These are phyloP conservation scores for Chlorodrepanis virens DNA, from an alignment of 2,113 vertebrate species.

Conservation along the genomic window DNA sequence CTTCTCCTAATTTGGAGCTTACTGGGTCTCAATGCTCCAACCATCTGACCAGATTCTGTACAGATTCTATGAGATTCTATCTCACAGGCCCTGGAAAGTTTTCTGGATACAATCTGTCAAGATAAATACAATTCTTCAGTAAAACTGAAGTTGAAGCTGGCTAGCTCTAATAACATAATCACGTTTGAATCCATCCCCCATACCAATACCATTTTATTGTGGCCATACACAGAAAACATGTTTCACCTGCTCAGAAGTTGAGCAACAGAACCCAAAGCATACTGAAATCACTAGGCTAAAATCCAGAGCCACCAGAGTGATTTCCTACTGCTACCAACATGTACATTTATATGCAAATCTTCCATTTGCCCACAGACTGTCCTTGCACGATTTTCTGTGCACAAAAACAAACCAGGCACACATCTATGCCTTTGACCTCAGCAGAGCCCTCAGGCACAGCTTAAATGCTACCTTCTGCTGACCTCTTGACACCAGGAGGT, in stretches of 20 bases:
- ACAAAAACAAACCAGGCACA: neutral
- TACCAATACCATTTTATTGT: neutral
- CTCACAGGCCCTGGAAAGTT: neutral
- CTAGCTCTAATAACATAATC: neutral
- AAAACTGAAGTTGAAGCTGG: neutral
- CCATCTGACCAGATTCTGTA: neutral
- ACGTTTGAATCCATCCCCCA: neutral
- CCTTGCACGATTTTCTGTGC: fast-evolving
- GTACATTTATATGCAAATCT: neutral
- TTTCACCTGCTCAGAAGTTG: neutral
- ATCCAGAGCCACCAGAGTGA: neutral
- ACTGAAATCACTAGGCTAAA: neutral
- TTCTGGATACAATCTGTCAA: neutral
- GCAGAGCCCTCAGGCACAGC: neutral
- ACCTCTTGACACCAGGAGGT: neutral
- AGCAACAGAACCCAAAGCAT: neutral
- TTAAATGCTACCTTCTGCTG: neutral
- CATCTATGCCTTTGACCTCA: neutral
- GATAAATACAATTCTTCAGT: neutral
- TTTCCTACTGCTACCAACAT: neutral
- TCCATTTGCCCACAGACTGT: neutral
- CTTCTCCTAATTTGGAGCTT: neutral
- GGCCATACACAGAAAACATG: neutral
- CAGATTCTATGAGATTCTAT: no score
- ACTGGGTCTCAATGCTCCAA: neutral